Conservation (phyloP, 2,888 invertebrate genomes). For the Bellardia bayeri region DNA sequence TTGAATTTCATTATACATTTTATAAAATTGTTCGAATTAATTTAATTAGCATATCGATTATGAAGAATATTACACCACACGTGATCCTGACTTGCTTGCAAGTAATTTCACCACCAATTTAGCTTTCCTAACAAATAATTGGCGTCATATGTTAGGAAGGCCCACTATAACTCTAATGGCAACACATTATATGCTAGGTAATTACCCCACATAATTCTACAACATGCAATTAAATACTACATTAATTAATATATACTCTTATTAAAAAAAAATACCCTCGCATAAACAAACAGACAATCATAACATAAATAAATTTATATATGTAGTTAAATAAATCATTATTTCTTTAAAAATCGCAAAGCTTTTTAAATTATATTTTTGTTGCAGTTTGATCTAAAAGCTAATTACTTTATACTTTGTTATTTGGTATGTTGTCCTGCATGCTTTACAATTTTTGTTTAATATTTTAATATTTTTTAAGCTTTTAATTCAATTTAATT, state of each 20-base stretch:
- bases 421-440: constrained; percentile 60
- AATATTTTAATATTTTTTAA: constrained; percentile 17
- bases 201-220: constrained; percentile 79
- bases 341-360: constrained; percentile 46
- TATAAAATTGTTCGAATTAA: constrained; percentile 58
- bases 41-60: constrained; percentile 91
- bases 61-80: constrained; percentile 98
- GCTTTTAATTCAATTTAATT: constrained; percentile 6
- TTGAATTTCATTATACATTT: constrained; percentile 61
- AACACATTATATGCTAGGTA: constrained; percentile 94
- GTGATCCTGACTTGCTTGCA: constrained; percentile 97
- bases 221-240: constrained; percentile 7
- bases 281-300: neutral
- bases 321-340: constrained; percentile 6
- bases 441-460: constrained; percentile 36
- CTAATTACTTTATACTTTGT: constrained; percentile 11
- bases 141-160: constrained; percentile 98
- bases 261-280: neutral
- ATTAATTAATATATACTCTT: neutral
- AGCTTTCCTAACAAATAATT: constrained; percentile 97
- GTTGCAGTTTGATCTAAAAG: constrained; percentile 31
- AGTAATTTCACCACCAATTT: constrained; percentile 97
- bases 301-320: constrained; percentile 22
- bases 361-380: constrained; percentile 58
- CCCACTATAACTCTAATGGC: constrained; percentile 96